Evolutionary conservation across 2,113 vertebrate genomes (phyloP).

Genomic region (Halcyon malimbica): DNA sequence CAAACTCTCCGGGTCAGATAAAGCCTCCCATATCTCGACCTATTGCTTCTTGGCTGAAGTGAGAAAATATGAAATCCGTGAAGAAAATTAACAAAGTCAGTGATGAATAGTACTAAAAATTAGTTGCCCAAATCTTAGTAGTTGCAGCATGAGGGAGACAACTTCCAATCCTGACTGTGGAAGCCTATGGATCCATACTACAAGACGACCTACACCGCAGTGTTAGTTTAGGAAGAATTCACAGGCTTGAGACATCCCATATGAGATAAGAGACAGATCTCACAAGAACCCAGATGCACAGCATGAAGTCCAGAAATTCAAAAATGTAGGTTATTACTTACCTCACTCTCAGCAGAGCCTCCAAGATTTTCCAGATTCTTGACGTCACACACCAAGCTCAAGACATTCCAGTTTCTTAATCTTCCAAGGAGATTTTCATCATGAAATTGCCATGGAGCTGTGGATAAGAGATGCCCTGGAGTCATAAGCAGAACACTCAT

Average conservation of each 20-base stretch:
- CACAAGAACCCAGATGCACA: background rate
- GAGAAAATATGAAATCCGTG: background rate
- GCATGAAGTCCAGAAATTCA: background rate
- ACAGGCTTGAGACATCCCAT: background rate
- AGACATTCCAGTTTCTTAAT: background rate
- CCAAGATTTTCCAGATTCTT: background rate
- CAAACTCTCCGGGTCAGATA: background rate
- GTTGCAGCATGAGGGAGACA: background rate
- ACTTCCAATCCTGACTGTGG: rapidly evolving
- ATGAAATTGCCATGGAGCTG: background rate
- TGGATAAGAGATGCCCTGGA: background rate
- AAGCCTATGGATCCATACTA: background rate
- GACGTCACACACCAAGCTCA: background rate
- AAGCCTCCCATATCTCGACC: background rate
- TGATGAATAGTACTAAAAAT: background rate
- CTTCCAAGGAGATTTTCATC: background rate
- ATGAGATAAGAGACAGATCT: background rate
- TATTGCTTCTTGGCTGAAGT: background rate
- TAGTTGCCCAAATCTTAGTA: background rate
- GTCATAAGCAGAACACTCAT: background rate
- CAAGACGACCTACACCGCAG: background rate
- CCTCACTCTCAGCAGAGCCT: background rate
- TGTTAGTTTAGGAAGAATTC: background rate
- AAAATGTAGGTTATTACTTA: background rate
- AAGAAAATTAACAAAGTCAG: background rate